Percentiles rank a stretch among this genome's conserved stretches.
These are phyloP conservation scores for Cephus pulcher DNA, from an alignment of 2,888 invertebrate species.

Conservation along the genomic window DNA sequence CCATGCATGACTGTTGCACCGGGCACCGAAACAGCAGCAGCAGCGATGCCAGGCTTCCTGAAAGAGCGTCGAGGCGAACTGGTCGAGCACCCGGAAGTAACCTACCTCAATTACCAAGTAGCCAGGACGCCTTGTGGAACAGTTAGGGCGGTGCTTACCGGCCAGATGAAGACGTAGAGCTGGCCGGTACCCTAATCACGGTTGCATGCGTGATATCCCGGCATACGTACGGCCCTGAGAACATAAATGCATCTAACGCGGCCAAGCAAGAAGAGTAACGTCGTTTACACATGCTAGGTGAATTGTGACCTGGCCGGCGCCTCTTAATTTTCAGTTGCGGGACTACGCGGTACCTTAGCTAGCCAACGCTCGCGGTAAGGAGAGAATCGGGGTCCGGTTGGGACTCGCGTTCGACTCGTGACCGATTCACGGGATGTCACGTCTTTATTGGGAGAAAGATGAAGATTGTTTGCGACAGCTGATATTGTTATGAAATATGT, in stretches of 20 bases:
- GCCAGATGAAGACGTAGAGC: constrained; percentile 41
- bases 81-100: constrained; percentile 25
- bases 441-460: no score
- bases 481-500: no score
- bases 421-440: no score
- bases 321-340: constrained; percentile 16
- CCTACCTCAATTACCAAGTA: constrained; percentile 36
- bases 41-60: not conserved
- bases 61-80: not conserved
- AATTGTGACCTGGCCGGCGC: constrained; percentile 26
- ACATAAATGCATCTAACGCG: constrained; percentile 15
- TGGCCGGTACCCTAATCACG: constrained; percentile 37
- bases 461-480: no score
- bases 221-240: constrained; percentile 11
- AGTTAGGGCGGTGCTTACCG: constrained; percentile 26
- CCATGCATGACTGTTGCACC: no score
- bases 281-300: constrained; percentile 30
- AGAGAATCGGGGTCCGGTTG: no score
- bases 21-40: no score
- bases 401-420: no score
- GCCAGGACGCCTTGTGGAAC: constrained; percentile 34
- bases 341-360: no score
- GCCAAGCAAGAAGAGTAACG: constrained; percentile 22
- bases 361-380: no score
- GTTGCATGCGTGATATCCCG: constrained; percentile 30